A percentile compares a stretch with the other conserved stretches of the same genome.
Evolutionary conservation across 2,797 vertebrate genomes (phyloP).

Genomic region (Rhadinocentrus ornatus): DNA sequence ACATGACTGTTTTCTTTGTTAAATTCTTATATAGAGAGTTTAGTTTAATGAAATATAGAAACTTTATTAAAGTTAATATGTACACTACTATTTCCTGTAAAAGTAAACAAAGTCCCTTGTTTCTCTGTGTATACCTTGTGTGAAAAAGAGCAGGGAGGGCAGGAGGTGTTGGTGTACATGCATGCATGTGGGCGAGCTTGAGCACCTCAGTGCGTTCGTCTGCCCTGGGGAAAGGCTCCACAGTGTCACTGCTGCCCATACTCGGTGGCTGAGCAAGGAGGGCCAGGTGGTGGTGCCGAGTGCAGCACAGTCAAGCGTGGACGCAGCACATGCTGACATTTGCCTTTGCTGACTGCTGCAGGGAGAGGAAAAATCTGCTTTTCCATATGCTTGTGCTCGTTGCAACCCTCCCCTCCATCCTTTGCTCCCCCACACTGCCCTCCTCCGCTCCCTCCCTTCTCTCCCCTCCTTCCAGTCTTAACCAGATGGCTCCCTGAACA

Average conservation of each 20-base stretch:
- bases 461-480: conserved; percentile 86
- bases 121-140: conserved; percentile 61
- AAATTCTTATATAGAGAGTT: neutral
- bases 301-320: conserved; percentile 95
- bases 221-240: conserved; percentile 89
- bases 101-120: conserved; percentile 28
- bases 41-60: neutral
- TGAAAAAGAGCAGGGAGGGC: conserved; percentile 65
- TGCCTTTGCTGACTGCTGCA: conserved; percentile 92
- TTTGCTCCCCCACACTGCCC: conserved; percentile 73
- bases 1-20: conserved; percentile 14
- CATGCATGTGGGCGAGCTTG: conserved; percentile 58
- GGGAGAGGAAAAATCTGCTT: conserved; percentile 99
- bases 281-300: conserved; percentile 98
- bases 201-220: conserved; percentile 83
- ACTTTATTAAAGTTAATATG: neutral
- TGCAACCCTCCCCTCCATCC: conserved; percentile 85
- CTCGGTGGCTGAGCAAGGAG: conserved; percentile 97
- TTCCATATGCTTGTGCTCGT: conserved; percentile 98
- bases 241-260: conserved; percentile 92
- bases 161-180: conserved; percentile 72
- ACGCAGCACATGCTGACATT: conserved; percentile 90
- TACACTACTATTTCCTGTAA: neutral
- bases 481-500: conserved; percentile 98
- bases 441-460: conserved; percentile 59